Evolutionary conservation across 1,140 invertebrate genomes (phyloP), one percentile per base, ranked within the genome.

Genomic region (Cydia splendana): DNA sequence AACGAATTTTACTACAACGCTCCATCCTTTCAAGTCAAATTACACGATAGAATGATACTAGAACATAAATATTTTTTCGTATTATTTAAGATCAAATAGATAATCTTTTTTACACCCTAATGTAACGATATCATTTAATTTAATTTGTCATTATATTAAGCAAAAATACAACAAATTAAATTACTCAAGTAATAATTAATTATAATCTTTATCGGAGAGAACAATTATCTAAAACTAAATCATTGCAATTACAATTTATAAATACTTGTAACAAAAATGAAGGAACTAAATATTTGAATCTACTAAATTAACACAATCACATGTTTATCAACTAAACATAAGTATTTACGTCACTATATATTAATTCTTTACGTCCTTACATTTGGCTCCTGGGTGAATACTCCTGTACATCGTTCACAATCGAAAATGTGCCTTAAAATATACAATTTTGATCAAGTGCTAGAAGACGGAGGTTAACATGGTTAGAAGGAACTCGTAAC

Each of bases 51-150:
- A 92, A 91, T 92, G 90, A 87, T 91, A 91, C 91, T 93, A 93
- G 91, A 93, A 92, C 91, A 91, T 92, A 93, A 91, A 93, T 93
- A 91, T 89, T 91, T 91, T 88, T 85, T 90, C 88, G 85, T 91
- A 91, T 92, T 91, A 91, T 88, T 89, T 91, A 91, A 90, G 89
- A 92, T 91, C 88, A 93, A 93, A 93, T 93, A 93, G 91, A 93
- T 92, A 92, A 93, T 93, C 91, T 92, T 92, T 92, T 92, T 93
- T 93, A 93, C 90, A 93, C 81, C 87, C 91, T 93, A 93, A 91
- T 88, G 86, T 93, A 92, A 92, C 91, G 90, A 92, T 92, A 91
- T 91, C 85, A 90, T 79, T 79, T 79, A 76, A 85, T 91, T 91
- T 91, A 91, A 88, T 93, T 91, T 92, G 91, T 92, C 90, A 91